Base-by-base conservation (phyloP, 2,113 vertebrate genomes). In the Apteryx owenii region DNA sequence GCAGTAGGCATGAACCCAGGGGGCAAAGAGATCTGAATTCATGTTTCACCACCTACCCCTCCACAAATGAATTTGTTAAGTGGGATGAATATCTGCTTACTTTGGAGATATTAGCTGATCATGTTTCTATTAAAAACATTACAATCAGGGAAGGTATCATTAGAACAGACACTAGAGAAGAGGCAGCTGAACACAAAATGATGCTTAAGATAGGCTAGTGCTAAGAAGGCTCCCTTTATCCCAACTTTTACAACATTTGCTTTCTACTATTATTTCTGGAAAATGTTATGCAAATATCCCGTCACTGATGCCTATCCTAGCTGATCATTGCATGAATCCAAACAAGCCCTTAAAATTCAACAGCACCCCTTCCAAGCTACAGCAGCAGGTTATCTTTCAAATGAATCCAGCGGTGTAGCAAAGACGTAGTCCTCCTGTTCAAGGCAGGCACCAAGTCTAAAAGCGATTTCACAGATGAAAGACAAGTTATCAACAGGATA, bases 381-480 rank as follows among this genome's bases (percentile, higher is more conserved):
- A 62, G 80, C 89, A 92, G 85, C 71, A 85, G 31, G 33, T 3
- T 68, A 71, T 36, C 79, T 97, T 96, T 85, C 71, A 95, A 94
- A 96, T 76, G 22, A 96, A 93, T 81, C 64, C 53, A 95, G 44
- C 28, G 69, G n/a, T 15, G 40, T 70, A 79, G 50, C 19, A 91
- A 93, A 95, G 65, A 94, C 46, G n/a, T 71, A 89, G 65, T 75
- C 78, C 51, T 94, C 11, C 76, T 23, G 70, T 81, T 96, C 94
- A 89, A 92, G 48, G 60, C 28, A 94, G 23, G 31, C 77, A 93
- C n/a, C 54, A 94, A 93, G 42, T 81, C 94, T 82, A 96, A 88
- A 97, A 97, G 38, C 5, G 33, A 98, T 95, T 97, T 77, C 65
- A 96, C 73, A 97, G 69, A 88, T 72, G 93, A 96, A 89, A 97